Conservation (phyloP, 2,113 vertebrate genomes). For the Rhegmatorhina hoffmannsi region DNA sequence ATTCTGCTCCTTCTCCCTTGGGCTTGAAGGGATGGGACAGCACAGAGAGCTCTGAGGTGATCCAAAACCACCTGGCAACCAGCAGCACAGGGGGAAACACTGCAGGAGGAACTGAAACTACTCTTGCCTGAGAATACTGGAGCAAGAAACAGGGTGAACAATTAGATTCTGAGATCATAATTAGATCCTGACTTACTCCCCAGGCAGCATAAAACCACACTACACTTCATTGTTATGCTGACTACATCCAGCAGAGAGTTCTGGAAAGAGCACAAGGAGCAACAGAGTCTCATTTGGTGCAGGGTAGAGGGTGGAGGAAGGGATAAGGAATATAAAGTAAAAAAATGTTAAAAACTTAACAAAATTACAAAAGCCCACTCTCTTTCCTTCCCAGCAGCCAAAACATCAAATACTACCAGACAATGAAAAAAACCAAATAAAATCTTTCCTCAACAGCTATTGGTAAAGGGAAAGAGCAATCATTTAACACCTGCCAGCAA, state of each 20-base stretch:
- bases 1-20: background rate
- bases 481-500: background rate
- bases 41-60: background rate
- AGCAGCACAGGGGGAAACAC: background rate
- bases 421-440: background rate
- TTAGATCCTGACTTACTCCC: background rate
- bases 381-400: background rate
- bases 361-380: background rate
- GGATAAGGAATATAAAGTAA: background rate
- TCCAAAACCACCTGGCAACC: background rate
- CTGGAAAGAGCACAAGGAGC: background rate
- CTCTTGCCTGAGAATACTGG: background rate
- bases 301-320: background rate
- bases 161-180: background rate
- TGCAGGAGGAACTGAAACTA: background rate
- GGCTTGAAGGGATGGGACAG: background rate
- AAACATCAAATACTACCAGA: background rate
- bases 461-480: background rate
- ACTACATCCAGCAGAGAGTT: background rate
- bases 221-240: too few species aligned
- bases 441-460: background rate
- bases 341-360: rapidly evolving
- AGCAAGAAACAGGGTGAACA: background rate
- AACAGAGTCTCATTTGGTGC: background rate
- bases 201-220: background rate